phyloP scores from a whole-genome alignment of 2,113 vertebrate genomes.

The Naja naja region DNA sequence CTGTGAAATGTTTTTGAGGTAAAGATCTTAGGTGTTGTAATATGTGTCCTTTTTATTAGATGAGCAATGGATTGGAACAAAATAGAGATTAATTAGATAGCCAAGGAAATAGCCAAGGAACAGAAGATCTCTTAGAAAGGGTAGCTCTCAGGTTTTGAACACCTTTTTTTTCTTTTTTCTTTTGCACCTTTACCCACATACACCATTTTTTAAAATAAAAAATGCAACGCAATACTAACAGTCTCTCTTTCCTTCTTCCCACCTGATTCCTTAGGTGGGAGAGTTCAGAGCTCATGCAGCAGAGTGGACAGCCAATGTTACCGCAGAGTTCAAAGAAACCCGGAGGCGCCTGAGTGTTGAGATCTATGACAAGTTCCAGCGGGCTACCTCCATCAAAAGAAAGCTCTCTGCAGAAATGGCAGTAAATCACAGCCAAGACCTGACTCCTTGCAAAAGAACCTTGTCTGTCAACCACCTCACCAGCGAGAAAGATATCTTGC shows the following conservation, averaged over 20 bases:
- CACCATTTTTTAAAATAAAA: background rate
- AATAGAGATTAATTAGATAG: background rate
- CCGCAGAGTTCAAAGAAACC: conserved; percentile 97
- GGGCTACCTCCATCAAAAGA: conserved; percentile 94
- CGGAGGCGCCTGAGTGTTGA: conserved; percentile 92
- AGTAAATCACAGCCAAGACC: conserved; percentile 84
- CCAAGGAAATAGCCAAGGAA: background rate
- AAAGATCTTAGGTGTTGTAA: background rate
- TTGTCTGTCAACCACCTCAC: conserved; percentile 88
- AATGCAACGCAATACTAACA: fast-evolving
- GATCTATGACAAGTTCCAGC: conserved; percentile 96
- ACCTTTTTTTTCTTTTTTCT: background rate
- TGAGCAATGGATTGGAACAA: background rate
- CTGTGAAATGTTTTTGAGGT: background rate
- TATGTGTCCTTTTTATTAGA: background rate
- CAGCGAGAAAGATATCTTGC: conserved; percentile 77
- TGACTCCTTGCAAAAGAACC: conserved; percentile 90
- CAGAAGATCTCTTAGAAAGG: background rate
- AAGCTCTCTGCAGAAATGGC: conserved; percentile 93
- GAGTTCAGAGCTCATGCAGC: conserved; percentile 96
- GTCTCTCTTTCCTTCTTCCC: background rate
- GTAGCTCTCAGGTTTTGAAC: background rate
- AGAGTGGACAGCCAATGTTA: conserved; percentile 97
- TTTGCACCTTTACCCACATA: background rate
- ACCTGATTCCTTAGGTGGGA: conserved; percentile 78